phyloP scores from a whole-genome alignment of 2,888 invertebrate species.

The Himalopsyche tibetana region DNA sequence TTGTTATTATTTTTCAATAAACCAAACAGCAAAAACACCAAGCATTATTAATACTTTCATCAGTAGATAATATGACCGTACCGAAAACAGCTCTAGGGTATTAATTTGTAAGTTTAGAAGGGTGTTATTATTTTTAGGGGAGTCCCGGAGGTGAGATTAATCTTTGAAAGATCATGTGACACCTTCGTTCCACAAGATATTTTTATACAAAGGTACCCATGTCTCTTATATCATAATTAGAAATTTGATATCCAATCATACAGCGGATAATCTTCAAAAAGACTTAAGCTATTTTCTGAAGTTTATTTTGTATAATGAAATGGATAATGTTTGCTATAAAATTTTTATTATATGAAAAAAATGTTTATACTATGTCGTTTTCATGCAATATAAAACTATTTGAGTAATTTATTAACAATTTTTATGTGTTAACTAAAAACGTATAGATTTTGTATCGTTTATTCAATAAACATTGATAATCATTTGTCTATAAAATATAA shows the following conservation, averaged over 20 bases:
- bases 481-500: too few relatives aligned
- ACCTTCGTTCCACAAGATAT: slow-evolving; percentile 1
- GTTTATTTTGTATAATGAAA: too few relatives aligned
- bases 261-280: too few relatives aligned
- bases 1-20: neutral
- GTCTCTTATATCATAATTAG: neutral
- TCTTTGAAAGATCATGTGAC: slow-evolving; percentile 32
- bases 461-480: too few relatives aligned
- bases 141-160: slow-evolving; percentile 32
- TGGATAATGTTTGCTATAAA: too few relatives aligned
- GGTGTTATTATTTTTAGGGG: slow-evolving; percentile 32
- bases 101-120: slow-evolving; percentile 32
- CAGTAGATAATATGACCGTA: slow-evolving; percentile 1
- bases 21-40: neutral
- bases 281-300: too few relatives aligned
- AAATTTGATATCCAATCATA: slow-evolving; percentile 9
- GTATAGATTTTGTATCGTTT: too few relatives aligned
- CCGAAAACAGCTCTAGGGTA: slow-evolving; percentile 34
- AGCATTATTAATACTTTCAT: neutral
- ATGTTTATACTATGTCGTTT: too few relatives aligned
- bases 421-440: too few relatives aligned
- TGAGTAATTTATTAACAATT: too few relatives aligned
- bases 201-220: neutral
- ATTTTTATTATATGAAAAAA: too few relatives aligned
- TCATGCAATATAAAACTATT: too few relatives aligned